These are phyloP conservation scores for Pseudococcus jackbeardsleyi DNA, from an alignment of 2,888 invertebrate species.

Conservation along the genomic window DNA sequence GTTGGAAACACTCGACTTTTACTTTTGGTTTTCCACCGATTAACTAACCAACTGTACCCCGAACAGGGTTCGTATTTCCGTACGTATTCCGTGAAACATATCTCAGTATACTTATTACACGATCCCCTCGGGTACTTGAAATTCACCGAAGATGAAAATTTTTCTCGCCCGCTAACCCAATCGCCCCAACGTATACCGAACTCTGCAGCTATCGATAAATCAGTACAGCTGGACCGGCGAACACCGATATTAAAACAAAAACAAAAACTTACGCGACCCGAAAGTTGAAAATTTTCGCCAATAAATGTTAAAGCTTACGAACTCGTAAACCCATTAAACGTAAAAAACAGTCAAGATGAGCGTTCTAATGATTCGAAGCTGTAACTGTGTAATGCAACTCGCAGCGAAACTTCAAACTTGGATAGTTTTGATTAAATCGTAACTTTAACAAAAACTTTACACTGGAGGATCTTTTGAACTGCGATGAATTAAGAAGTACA, in stretches of 20 bases:
- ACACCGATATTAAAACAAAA: conserved; percentile 17
- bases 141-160: not conserved
- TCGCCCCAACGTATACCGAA: too few species aligned
- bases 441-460: conserved; percentile 48
- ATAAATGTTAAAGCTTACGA: conserved; percentile 51
- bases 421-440: conserved; percentile 46
- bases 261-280: conserved; percentile 36
- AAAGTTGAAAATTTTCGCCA: conserved; percentile 45
- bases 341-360: conserved; percentile 50
- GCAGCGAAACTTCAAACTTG: conserved; percentile 39
- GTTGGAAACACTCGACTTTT: not conserved
- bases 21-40: not conserved
- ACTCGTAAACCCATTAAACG: conserved; percentile 48
- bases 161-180: too few species aligned
- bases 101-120: not conserved
- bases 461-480: conserved; percentile 40
- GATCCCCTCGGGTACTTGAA: not conserved
- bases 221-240: not conserved
- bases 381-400: conserved; percentile 48
- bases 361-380: conserved; percentile 45
- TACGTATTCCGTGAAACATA: not conserved
- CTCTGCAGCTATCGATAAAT: not conserved
- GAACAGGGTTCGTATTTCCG: not conserved
- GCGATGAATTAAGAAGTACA: conserved; percentile 45
- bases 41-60: not conserved